Evolutionary conservation across 2,113 vertebrate species (phyloP).

Genomic region (Athene cunicularia): DNA sequence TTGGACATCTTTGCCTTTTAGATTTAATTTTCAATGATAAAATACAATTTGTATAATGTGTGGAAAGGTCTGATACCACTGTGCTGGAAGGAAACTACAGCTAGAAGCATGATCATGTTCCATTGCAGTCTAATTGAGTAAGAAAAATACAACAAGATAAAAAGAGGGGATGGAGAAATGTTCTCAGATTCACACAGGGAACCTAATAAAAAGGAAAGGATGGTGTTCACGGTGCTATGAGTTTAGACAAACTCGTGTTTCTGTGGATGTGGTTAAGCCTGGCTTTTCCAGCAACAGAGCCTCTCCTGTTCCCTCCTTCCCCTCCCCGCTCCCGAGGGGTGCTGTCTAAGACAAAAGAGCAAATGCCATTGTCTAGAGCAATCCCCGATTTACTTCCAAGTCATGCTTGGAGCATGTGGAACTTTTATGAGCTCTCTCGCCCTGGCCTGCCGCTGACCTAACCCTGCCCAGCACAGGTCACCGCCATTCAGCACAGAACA

Average conservation of each 20-base stretch:
- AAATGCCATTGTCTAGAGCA: neutral
- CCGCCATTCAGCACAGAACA: neutral
- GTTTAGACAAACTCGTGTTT: neutral
- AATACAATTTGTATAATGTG: conserved; percentile 22
- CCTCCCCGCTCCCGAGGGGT: neutral
- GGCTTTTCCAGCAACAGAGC: neutral
- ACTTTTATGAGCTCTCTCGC: neutral
- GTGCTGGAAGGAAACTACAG: neutral
- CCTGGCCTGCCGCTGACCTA: conserved; percentile 25
- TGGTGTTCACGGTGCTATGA: accelerated
- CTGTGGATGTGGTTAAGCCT: neutral
- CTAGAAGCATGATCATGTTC: neutral
- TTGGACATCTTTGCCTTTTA: neutral
- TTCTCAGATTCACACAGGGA: neutral
- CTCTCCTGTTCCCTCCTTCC: neutral
- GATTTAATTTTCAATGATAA: conserved; percentile 57
- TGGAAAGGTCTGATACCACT: conserved; percentile 28
- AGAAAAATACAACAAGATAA: neutral
- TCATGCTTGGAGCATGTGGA: neutral
- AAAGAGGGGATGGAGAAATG: neutral
- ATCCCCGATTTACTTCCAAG: neutral
- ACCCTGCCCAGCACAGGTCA: neutral
- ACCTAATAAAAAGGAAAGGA: neutral
- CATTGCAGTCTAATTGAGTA: conserved; percentile 28
- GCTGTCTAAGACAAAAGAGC: conserved; percentile 10